Percentiles rank a stretch among this genome's conserved stretches.
Evolutionary conservation across 1,140 invertebrate genomes (phyloP).

Genomic region (Gerris buenoi): DNA sequence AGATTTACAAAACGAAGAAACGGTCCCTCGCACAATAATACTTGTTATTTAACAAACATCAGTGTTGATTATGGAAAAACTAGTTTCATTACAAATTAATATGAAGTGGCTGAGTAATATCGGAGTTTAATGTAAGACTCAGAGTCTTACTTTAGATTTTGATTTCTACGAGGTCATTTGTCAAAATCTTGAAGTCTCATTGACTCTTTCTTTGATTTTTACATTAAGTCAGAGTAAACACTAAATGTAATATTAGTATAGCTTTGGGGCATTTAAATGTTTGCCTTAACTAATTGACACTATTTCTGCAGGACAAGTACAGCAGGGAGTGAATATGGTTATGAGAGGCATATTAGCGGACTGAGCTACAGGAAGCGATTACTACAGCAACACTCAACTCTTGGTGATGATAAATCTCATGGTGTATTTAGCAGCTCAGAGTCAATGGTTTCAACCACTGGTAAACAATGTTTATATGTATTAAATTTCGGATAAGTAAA

Average conservation of each 20-base stretch:
- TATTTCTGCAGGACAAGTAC: constrained; percentile 15
- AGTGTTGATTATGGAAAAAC: too few relatives aligned
- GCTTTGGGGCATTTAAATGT: neutral
- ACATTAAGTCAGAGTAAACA: neutral
- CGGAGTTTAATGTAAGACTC: too few relatives aligned
- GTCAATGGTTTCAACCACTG: constrained; percentile 13
- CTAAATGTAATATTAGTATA: neutral
- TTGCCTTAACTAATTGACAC: neutral
- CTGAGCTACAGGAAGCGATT: constrained; percentile 7
- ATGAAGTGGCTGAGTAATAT: too few relatives aligned
- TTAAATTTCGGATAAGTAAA: too few relatives aligned
- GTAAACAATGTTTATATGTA: too few relatives aligned
- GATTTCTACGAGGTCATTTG: too few relatives aligned
- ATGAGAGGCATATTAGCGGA: constrained; percentile 8
- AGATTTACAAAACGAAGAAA: too few relatives aligned
- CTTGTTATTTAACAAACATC: too few relatives aligned
- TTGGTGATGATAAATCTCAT: constrained; percentile 12
- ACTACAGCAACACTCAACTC: constrained; percentile 3
- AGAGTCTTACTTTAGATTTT: too few relatives aligned
- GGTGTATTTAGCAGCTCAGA: constrained; percentile 14
- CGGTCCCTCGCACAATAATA: too few relatives aligned
- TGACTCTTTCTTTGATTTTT: neutral
- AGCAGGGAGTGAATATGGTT: constrained; percentile 14
- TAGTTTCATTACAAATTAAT: too few relatives aligned
- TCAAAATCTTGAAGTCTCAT: neutral